Base-by-base conservation (phyloP, 2,888 invertebrate genomes). In the Amblyjoppa proteus region DNA sequence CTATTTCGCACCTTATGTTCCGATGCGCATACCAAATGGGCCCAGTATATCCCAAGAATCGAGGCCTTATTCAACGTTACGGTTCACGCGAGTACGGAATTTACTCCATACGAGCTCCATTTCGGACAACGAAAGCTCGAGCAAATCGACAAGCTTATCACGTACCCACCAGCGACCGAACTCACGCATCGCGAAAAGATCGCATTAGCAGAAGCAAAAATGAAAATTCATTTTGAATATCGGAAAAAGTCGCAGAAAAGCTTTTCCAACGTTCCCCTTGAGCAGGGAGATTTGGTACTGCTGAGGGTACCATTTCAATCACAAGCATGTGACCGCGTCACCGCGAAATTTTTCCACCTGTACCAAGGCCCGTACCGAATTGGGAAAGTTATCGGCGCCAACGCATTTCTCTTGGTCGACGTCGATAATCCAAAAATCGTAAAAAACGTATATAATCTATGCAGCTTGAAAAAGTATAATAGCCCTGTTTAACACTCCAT, bases 211-310 rank as follows among this genome's bases (percentile, higher is more conserved):
- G 61, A 61, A 28, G 11, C 1, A 1, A 25, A 4, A 5, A 25
- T 61, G 4, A 61, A 61, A 28, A 2, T 25, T 28, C 25, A 61
- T 28, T 61, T 61, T 16, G 31, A 61, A 61, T 61, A 61, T 6
- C 25, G 61, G 9, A 25, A 9, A 0, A 20, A 25, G 11, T 25
- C n/a, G 3, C 61, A 61, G 13, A 61, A 28, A 7, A 68, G 20
- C 2, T 34, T 49, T 28, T 68, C 76, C 13, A 1, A n/a, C 5
- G 28, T 78, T 16, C 3, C 25, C 13, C 13, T 83, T 2, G n/a
- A 53, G 6, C 13, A 11, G 25, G 77, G 61, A 7, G 83, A 77
- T 70, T 41, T 78, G 4, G 77, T 83, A 6, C 28, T 83, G 1
- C 9, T 83, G 2, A 16, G 77, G 1, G 83, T 83, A 0, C 83